Percentiles rank a stretch among this genome's conserved stretches.
phyloP scores from a whole-genome alignment of 1,140 invertebrate species.

The Cephus cinctus region DNA sequence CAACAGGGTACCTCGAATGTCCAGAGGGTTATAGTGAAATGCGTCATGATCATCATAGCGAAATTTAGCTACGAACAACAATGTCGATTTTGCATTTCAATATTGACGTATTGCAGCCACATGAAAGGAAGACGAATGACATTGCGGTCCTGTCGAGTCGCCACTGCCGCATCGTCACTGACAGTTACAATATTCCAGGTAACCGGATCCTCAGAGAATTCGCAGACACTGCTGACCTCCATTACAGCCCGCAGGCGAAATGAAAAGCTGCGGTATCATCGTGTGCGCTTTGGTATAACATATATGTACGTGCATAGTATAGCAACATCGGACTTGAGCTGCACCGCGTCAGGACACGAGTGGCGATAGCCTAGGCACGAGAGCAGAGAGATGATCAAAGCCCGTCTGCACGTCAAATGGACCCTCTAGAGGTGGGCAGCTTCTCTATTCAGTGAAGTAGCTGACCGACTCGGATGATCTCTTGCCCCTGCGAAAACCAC shows the following conservation, averaged over 20 bases:
- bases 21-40: too few species aligned
- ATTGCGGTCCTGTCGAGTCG: conserved; percentile 26
- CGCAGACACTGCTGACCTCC: conserved; percentile 31
- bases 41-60: too few species aligned
- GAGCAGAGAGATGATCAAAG: conserved; percentile 36
- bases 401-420: conserved; percentile 33
- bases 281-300: too few species aligned
- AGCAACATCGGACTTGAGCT: too few species aligned
- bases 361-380: conserved; percentile 20
- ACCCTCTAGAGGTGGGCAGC: conserved; percentile 19
- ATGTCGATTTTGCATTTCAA: conserved; percentile 29
- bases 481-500: conserved; percentile 17
- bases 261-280: too few species aligned
- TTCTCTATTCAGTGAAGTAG: conserved; percentile 27
- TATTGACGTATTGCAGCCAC: conserved; percentile 25
- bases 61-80: too few species aligned
- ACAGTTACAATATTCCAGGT: conserved; percentile 39
- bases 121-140: conserved; percentile 37
- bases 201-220: conserved; percentile 37
- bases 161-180: conserved; percentile 26
- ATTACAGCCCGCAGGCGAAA: conserved; percentile 31
- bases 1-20: too few species aligned
- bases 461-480: conserved; percentile 32
- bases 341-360: conserved; percentile 17
- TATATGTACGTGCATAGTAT: too few species aligned